Conservation (phyloP, 2,888 invertebrate species). For the Eupithecia centaureata region DNA sequence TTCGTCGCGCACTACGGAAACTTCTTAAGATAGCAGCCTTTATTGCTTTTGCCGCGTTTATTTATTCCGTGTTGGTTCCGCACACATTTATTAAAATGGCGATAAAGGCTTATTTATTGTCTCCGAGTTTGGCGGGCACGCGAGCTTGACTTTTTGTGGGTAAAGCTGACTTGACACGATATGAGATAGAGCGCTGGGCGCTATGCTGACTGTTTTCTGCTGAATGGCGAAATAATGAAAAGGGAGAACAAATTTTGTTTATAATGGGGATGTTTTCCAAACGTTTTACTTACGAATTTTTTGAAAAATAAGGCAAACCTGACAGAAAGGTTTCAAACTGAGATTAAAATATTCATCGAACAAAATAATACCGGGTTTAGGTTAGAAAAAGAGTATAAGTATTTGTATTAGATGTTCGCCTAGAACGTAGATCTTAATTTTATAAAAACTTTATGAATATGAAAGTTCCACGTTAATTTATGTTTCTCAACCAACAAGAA, state of each 20-base stretch:
- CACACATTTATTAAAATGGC: conserved; percentile 80
- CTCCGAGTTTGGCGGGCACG: conserved; percentile 71
- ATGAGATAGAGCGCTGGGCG: conserved; percentile 35
- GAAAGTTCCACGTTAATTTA: background rate
- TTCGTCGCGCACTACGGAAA: conserved; percentile 53
- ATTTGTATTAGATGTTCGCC: too few species aligned
- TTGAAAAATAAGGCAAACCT: too few species aligned
- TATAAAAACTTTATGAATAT: background rate
- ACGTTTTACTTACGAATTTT: background rate
- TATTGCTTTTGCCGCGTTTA: conserved; percentile 66
- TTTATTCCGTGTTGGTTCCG: conserved; percentile 73
- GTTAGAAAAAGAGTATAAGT: background rate
- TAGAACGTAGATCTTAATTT: too few species aligned
- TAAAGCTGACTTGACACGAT: conserved; percentile 46
- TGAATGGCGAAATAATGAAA: conserved; percentile 18
- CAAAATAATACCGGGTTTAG: background rate
- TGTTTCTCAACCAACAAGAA: conserved; percentile 41
- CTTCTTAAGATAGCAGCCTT: conserved; percentile 61
- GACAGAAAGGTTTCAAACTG: too few species aligned
- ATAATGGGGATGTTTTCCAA: background rate
- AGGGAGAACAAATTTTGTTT: conserved; percentile 9
- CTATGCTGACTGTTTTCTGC: conserved; percentile 20
- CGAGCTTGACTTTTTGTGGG: conserved; percentile 55
- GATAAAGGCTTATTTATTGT: conserved; percentile 82
- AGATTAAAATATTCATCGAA: background rate